Conservation (phyloP, 2,797 vertebrate species). For the Enteromius argenteus region DNA sequence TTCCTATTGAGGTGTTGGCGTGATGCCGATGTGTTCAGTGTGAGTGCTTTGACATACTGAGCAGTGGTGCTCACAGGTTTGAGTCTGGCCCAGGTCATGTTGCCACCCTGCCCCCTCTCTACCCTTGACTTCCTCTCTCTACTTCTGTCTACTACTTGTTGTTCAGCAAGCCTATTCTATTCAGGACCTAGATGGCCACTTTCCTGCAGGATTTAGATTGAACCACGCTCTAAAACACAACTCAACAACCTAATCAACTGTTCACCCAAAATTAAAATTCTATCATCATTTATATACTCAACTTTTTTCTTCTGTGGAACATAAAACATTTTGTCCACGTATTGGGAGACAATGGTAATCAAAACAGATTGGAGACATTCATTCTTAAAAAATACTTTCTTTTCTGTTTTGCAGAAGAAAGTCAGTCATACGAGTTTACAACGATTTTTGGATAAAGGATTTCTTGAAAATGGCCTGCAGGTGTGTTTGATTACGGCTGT, state of each 20-base stretch:
- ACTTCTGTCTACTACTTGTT: background rate
- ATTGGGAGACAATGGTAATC: background rate
- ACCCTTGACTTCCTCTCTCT: slow-evolving; percentile 4
- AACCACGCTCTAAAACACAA: background rate
- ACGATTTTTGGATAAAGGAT: background rate
- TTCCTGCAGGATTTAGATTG: background rate
- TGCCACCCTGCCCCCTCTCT: background rate
- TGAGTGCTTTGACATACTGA: background rate
- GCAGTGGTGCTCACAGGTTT: background rate
- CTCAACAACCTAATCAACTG: background rate
- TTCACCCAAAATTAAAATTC: background rate
- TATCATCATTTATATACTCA: background rate
- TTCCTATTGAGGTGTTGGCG: background rate
- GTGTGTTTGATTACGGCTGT: slow-evolving; percentile 4
- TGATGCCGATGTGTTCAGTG: background rate
- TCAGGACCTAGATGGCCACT: background rate
- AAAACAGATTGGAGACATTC: background rate
- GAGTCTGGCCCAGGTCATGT: background rate
- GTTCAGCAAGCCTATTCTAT: background rate
- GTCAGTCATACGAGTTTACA: background rate
- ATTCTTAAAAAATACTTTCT: background rate
- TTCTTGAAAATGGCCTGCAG: background rate
- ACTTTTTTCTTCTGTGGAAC: background rate
- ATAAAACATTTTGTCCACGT: background rate
- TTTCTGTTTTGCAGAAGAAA: background rate